phyloP scores from a whole-genome alignment of 2,888 invertebrate genomes.

The Biston stratarius region DNA sequence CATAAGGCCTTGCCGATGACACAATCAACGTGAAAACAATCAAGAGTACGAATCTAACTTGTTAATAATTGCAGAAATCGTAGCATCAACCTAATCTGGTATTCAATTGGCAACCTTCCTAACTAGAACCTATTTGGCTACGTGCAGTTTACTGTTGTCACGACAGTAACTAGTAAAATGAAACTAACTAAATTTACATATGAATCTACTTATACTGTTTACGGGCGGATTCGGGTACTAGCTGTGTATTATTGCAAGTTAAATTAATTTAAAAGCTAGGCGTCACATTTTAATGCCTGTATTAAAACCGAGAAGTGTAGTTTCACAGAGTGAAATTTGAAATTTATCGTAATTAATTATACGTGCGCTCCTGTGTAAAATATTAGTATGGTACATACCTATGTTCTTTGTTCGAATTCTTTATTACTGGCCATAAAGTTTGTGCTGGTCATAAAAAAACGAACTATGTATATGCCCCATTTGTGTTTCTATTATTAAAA shows the following conservation, averaged over 20 bases:
- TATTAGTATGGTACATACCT: not conserved
- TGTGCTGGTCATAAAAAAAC: not conserved
- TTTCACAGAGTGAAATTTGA: not conserved
- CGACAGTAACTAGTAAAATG: constrained; percentile 2
- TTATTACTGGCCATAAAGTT: too few relatives aligned
- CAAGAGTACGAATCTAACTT: not conserved
- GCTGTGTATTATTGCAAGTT: not conserved
- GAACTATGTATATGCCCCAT: not conserved
- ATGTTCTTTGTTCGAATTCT: not conserved
- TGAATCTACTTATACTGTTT: constrained; percentile 4
- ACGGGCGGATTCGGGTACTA: constrained; percentile 1
- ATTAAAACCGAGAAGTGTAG: constrained; percentile 2
- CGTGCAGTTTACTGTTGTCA: constrained; percentile 17
- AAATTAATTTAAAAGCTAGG: constrained; percentile 8
- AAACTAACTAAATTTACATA: constrained; percentile 9
- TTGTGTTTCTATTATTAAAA: not conserved
- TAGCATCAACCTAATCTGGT: constrained; percentile 3
- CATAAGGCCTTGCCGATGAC: too few relatives aligned
- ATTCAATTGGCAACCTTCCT: constrained; percentile 17
- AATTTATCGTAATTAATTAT: not conserved
- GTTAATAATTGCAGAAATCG: not conserved
- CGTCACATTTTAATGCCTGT: constrained; percentile 8
- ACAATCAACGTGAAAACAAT: too few relatives aligned
- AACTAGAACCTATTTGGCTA: constrained; percentile 23
- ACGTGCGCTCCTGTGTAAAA: constrained; percentile 9